phyloP scores from a whole-genome alignment of 2,113 vertebrate genomes.

The Speoplatyrhinus poulsoni region DNA sequence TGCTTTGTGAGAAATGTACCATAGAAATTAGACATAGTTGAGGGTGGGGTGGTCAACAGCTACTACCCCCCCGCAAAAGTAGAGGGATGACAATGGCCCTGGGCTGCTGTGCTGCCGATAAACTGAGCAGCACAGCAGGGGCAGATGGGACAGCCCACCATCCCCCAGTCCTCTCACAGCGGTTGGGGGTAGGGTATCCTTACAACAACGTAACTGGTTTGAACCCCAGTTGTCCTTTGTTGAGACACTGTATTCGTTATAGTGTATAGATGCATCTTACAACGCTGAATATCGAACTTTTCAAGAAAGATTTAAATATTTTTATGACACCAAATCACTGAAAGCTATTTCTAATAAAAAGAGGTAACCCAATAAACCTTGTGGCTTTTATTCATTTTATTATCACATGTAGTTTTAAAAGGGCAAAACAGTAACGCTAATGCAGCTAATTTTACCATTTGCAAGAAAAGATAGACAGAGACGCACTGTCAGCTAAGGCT shows the following conservation, averaged over 20 bases:
- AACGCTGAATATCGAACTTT: not conserved
- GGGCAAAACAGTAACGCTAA: constrained; percentile 6
- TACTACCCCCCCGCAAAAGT: constrained; percentile 25
- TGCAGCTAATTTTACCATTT: constrained; percentile 1
- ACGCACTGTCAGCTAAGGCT: constrained; percentile 38
- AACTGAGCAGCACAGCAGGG: constrained; percentile 44
- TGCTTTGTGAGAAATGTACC: not conserved
- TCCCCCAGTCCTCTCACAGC: constrained; percentile 44
- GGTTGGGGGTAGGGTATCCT: not conserved
- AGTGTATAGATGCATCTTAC: not conserved
- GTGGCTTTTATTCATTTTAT: not conserved
- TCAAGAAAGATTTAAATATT: no score
- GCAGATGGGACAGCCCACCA: constrained; percentile 61
- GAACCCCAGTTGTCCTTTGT: not conserved
- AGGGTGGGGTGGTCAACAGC: constrained; percentile 27
- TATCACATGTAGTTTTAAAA: not conserved
- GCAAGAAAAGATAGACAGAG: constrained; percentile 44
- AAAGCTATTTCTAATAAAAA: constrained; percentile 1
- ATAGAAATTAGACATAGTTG: constrained; percentile 5
- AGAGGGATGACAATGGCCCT: constrained; percentile 66
- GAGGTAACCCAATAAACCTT: not conserved
- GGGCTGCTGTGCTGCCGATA: constrained; percentile 66
- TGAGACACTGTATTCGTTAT: not conserved
- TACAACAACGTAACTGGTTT: constrained; percentile 17
- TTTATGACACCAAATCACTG: not conserved